Evolutionary conservation across 1,140 invertebrate species (phyloP).

Genomic region (Diorhabda elongata): DNA sequence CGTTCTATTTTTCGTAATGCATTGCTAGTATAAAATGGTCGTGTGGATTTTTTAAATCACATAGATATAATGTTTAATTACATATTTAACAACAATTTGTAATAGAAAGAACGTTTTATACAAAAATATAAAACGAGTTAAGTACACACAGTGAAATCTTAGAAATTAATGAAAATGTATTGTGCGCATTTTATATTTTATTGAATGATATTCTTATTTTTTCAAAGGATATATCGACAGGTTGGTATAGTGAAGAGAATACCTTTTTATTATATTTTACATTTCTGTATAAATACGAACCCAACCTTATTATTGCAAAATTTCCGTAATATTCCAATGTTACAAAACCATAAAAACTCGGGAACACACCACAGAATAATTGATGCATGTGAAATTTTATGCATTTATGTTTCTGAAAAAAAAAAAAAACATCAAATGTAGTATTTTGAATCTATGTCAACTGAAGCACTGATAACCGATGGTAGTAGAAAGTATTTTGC

Average conservation of each 20-base stretch:
- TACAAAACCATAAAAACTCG: not conserved
- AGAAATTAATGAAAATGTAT: conserved; percentile 20
- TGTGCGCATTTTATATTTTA: conserved; percentile 16
- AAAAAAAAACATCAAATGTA: no score
- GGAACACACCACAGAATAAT: no score
- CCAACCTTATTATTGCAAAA: not conserved
- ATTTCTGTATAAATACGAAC: conserved; percentile 1
- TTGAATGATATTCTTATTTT: conserved; percentile 6
- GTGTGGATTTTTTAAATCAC: conserved; percentile 7
- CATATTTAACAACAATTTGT: conserved; percentile 19
- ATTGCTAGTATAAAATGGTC: not conserved
- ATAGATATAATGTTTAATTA: conserved; percentile 13
- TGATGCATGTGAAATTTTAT: no score
- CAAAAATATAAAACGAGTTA: conserved; percentile 22
- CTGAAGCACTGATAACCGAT: no score
- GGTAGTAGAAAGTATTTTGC: no score
- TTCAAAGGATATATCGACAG: conserved; percentile 8
- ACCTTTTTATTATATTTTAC: not conserved
- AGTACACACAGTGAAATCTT: conserved; percentile 17
- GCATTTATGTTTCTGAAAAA: no score
- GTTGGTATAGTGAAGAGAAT: not conserved
- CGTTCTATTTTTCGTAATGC: not conserved
- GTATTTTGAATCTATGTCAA: no score
- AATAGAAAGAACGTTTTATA: conserved; percentile 21
- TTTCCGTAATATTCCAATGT: not conserved